Evolutionary conservation across 2,888 invertebrate species (phyloP).

Genomic region (Oligia strigilis): DNA sequence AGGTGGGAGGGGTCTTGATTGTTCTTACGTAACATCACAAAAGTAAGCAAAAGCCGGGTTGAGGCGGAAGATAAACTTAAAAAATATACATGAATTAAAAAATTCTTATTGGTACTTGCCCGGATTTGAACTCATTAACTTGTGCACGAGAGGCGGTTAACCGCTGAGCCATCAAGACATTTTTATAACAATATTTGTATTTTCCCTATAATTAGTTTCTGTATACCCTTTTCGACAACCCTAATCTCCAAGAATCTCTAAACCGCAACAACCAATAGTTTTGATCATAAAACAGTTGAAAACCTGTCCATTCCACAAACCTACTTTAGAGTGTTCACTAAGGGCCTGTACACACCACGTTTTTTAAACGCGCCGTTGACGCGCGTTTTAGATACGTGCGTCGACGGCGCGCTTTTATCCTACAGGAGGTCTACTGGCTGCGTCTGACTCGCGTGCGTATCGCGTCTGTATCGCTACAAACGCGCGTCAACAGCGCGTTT

Average conservation of each 20-base stretch:
- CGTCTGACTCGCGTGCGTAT: no score
- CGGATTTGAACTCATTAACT: background rate
- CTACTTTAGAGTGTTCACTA: conserved; percentile 46
- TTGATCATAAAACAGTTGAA: conserved; percentile 59
- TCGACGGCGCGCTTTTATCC: no score
- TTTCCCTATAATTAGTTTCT: background rate
- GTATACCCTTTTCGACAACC: conserved; percentile 43
- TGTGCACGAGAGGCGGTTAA: background rate
- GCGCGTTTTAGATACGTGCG: no score
- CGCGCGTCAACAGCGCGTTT: no score
- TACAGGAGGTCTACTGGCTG: no score
- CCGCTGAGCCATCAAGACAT: background rate
- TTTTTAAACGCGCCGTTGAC: no score
- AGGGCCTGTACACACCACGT: no score
- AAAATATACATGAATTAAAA: background rate
- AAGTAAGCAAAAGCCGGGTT: no score
- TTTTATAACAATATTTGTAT: background rate
- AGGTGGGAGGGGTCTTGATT: no score
- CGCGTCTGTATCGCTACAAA: no score
- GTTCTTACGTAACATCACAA: no score
- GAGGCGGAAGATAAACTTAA: background rate
- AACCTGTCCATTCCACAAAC: conserved; percentile 62
- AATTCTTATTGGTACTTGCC: background rate
- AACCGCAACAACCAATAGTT: conserved; percentile 58
- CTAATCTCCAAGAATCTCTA: conserved; percentile 37